A percentile compares a stretch with the other conserved stretches of the same genome.
Evolutionary conservation across 2,888 invertebrate genomes (phyloP).

Genomic region (Callimorpha dominula): DNA sequence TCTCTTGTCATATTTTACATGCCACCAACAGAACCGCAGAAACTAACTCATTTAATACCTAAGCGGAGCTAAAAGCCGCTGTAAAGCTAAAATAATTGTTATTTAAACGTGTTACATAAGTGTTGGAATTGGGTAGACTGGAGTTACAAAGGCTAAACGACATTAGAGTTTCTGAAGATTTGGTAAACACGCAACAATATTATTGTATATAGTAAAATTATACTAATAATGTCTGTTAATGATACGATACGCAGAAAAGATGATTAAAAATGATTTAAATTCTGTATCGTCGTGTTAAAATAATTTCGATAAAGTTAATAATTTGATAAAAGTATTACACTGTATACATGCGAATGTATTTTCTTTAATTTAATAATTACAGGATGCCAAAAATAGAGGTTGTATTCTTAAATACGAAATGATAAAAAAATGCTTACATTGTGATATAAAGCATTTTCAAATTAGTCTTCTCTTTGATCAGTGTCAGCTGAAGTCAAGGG

Average conservation of each 20-base stretch:
- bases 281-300: too few relatives aligned
- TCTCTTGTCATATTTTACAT: constrained; percentile 23
- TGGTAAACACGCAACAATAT: not conserved
- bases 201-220: not conserved
- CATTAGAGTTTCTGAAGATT: constrained; percentile 7
- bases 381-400: too few relatives aligned
- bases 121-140: constrained; percentile 10
- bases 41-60: constrained; percentile 53
- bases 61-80: constrained; percentile 52
- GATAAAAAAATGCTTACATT: too few relatives aligned
- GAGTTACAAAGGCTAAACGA: constrained; percentile 13
- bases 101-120: constrained; percentile 37
- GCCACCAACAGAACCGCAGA: constrained; percentile 29
- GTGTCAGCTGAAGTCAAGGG: too few relatives aligned
- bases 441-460: too few relatives aligned
- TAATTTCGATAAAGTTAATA: too few relatives aligned
- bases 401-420: too few relatives aligned
- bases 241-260: not conserved
- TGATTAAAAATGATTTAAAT: not conserved
- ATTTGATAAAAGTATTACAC: too few relatives aligned
- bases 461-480: too few relatives aligned
- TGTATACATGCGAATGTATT: too few relatives aligned
- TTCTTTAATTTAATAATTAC: too few relatives aligned
- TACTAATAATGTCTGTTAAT: not conserved
- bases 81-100: constrained; percentile 53